Conservation (phyloP, 2,888 invertebrate genomes). For the Halocaridina rubra region DNA sequence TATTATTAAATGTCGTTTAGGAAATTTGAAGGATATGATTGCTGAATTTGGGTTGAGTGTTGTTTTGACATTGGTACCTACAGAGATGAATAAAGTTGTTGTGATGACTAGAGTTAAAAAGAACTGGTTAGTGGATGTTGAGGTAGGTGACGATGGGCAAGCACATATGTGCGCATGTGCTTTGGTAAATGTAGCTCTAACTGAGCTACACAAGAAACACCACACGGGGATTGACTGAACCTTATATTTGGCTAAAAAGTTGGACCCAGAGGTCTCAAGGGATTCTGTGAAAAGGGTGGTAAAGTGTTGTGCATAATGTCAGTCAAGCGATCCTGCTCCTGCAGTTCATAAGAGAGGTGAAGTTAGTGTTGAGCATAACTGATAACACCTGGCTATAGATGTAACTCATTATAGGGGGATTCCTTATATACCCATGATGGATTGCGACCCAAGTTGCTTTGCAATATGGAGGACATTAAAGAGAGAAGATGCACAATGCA, state of each 20-base stretch:
- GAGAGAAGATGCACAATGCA: not conserved
- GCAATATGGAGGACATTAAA: not conserved
- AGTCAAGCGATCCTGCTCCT: too few species aligned
- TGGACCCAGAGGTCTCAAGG: too few species aligned
- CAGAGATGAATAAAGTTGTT: not conserved
- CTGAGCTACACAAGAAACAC: too few species aligned
- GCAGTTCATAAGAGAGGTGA: too few species aligned
- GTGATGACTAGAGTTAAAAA: not conserved
- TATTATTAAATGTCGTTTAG: too few species aligned
- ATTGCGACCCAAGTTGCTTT: too few species aligned
- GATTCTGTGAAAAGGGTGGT: too few species aligned
- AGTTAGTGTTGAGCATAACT: too few species aligned
- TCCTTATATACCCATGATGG: not conserved
- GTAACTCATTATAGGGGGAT: not conserved
- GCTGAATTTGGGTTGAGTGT: not conserved
- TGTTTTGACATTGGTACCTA: not conserved
- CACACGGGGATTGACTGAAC: too few species aligned
- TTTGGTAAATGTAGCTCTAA: too few species aligned
- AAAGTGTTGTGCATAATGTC: too few species aligned
- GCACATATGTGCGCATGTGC: not conserved
- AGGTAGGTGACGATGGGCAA: not conserved
- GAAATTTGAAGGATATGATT: not conserved
- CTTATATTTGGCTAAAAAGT: too few species aligned
- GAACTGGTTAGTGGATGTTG: not conserved
- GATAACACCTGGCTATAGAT: not conserved